Percentiles rank a stretch among this genome's conserved stretches.
phyloP scores from a whole-genome alignment of 2,888 invertebrate species.

The Aphidoletes aphidimyza region DNA sequence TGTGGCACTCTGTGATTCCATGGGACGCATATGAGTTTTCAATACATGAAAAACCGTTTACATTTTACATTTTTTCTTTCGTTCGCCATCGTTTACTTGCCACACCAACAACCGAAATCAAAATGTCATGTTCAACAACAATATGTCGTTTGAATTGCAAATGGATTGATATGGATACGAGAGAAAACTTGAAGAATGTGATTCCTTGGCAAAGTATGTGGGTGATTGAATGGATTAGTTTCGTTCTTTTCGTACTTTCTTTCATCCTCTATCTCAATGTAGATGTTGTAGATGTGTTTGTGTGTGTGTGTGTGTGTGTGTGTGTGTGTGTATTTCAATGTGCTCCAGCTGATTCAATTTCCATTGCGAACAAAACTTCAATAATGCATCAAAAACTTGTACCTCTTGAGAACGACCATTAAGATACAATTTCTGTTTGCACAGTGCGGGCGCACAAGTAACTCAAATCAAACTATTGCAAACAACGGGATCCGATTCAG shows the following conservation, averaged over 20 bases:
- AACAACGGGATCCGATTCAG: not conserved
- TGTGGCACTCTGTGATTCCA: not conserved
- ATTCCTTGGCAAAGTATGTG: not conserved
- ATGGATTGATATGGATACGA: conserved; percentile 1
- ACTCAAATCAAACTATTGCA: not conserved
- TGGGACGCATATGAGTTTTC: not conserved
- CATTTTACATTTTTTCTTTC: conserved; percentile 6
- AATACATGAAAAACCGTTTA: not conserved
- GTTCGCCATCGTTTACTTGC: conserved; percentile 30
- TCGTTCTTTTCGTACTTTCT: not conserved
- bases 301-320: no score
- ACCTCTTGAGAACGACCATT: conserved; percentile 42
- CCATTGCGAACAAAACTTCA: not conserved
- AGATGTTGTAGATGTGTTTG: no score
- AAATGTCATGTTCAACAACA: conserved; percentile 46
- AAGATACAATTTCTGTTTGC: conserved; percentile 23
- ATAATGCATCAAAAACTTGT: conserved; percentile 8
- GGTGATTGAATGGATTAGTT: conserved; percentile 19
- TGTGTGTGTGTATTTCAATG: no score
- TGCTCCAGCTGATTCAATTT: conserved; percentile 51
- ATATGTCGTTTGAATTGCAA: conserved; percentile 33
- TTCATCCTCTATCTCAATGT: not conserved
- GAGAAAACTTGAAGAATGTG: conserved; percentile 8
- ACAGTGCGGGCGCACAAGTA: not conserved
- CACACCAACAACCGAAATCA: conserved; percentile 32